phyloP scores from a whole-genome alignment of 2,888 invertebrate species.

The Lithophane ornitopus region DNA sequence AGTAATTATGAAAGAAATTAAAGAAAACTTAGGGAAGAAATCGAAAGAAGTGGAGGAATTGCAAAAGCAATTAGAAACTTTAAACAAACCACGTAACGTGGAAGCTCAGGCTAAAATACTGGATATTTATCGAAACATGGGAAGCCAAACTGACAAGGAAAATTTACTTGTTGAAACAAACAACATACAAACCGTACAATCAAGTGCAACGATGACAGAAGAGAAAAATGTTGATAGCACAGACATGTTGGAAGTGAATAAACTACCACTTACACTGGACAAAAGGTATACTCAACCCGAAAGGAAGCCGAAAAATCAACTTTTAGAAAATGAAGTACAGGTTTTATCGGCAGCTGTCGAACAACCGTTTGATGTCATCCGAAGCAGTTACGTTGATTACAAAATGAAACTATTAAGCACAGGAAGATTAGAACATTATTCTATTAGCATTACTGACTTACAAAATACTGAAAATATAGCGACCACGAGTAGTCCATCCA shows the following conservation, averaged over 20 bases:
- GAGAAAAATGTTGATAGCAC: conserved; percentile 22
- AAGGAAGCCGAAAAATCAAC: conserved; percentile 56
- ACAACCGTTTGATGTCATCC: conserved; percentile 76
- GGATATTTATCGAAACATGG: conserved; percentile 47
- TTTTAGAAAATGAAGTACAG: conserved; percentile 76
- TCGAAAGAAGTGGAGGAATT: conserved; percentile 73
- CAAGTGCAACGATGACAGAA: conserved; percentile 43
- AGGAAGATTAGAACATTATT: conserved; percentile 77
- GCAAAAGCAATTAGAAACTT: conserved; percentile 69
- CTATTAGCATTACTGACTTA: conserved; percentile 68
- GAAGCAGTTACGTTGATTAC: conserved; percentile 77
- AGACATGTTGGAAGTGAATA: conserved; percentile 23
- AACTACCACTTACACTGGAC: conserved; percentile 38
- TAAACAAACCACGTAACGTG: conserved; percentile 68
- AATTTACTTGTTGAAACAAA: conserved; percentile 42
- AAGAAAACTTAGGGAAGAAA: conserved; percentile 72
- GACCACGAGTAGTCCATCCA: conserved; percentile 1
- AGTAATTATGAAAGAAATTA: conserved; percentile 68
- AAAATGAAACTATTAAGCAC: conserved; percentile 78
- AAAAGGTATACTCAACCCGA: conserved; percentile 41
- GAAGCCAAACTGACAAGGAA: conserved; percentile 73
- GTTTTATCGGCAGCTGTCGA: conserved; percentile 77
- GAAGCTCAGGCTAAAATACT: conserved; percentile 65
- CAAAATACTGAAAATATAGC: conserved; percentile 52
- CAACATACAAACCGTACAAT: conserved; percentile 41